Conservation (phyloP, 2,113 vertebrate species). For the Dipodomys stephensi region DNA sequence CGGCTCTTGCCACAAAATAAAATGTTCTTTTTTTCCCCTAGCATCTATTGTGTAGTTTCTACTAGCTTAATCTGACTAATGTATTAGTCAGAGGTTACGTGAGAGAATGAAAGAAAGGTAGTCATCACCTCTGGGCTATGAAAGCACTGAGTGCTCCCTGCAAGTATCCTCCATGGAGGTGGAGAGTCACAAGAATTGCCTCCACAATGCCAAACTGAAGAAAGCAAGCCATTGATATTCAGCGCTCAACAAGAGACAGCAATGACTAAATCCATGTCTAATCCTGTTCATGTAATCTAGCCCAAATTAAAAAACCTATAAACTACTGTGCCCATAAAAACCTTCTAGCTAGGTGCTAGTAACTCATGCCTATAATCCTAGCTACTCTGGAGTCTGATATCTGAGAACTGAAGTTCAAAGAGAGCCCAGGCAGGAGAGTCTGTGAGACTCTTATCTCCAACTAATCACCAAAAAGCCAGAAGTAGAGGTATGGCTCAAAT, state of each 20-base stretch:
- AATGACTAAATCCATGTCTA: neutral
- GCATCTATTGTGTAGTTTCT: neutral
- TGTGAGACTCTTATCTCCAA: too few species aligned
- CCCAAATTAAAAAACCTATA: neutral
- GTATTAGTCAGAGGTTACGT: neutral
- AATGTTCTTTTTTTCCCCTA: neutral
- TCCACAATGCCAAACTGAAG: constrained; percentile 14
- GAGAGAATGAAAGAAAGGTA: neutral
- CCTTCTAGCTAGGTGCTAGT: neutral
- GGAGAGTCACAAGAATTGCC: neutral
- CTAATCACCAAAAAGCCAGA: too few species aligned
- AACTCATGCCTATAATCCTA: too few species aligned
- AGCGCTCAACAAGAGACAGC: neutral
- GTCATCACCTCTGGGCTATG: neutral
- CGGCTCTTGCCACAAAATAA: neutral
- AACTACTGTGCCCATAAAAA: neutral
- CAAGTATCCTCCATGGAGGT: neutral
- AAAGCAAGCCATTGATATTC: neutral
- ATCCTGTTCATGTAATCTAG: neutral
- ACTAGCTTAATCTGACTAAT: neutral
- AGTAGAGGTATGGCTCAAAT: too few species aligned
- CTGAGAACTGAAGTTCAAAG: too few species aligned
- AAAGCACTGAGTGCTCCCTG: too few species aligned
- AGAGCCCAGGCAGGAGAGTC: too few species aligned
- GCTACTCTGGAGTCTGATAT: too few species aligned